phyloP scores from a whole-genome alignment of 2,888 invertebrate genomes.

The Idaea straminata region DNA sequence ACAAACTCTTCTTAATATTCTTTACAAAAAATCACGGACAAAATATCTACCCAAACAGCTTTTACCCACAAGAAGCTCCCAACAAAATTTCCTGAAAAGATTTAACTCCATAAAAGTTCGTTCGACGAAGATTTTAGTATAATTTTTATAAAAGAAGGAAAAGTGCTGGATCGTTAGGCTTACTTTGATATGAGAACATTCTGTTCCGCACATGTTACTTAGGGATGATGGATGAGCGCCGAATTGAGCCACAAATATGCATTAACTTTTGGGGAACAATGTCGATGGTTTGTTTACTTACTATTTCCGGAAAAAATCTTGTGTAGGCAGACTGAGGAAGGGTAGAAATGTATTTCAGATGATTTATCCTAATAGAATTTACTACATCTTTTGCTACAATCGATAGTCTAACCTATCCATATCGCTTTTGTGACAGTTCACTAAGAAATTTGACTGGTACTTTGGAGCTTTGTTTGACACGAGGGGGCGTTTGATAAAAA shows the following conservation, averaged over 20 bases:
- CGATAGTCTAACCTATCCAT: neutral
- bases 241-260: slow-evolving; percentile 13
- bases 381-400: neutral
- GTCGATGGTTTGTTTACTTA: neutral
- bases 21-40: neutral
- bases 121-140: slow-evolving; percentile 8
- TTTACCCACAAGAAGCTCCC: neutral
- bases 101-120: slow-evolving; percentile 1
- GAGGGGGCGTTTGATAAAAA: no score
- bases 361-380: neutral
- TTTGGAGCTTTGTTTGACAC: no score
- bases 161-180: slow-evolving; percentile 19
- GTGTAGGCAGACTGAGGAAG: neutral
- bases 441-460: no score
- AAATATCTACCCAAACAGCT: neutral
- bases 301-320: neutral
- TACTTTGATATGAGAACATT: slow-evolving; percentile 21
- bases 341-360: neutral
- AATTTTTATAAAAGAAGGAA: slow-evolving; percentile 14
- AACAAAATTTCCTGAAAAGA: slow-evolving; percentile 8
- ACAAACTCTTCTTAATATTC: neutral
- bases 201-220: slow-evolving; percentile 21
- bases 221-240: slow-evolving; percentile 29
- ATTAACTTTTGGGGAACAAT: slow-evolving; percentile 18
- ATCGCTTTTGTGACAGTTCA: no score